These are phyloP conservation scores for Tragelaphus scriptus DNA, from an alignment of 2,113 vertebrate genomes.

Conservation along the genomic window DNA sequence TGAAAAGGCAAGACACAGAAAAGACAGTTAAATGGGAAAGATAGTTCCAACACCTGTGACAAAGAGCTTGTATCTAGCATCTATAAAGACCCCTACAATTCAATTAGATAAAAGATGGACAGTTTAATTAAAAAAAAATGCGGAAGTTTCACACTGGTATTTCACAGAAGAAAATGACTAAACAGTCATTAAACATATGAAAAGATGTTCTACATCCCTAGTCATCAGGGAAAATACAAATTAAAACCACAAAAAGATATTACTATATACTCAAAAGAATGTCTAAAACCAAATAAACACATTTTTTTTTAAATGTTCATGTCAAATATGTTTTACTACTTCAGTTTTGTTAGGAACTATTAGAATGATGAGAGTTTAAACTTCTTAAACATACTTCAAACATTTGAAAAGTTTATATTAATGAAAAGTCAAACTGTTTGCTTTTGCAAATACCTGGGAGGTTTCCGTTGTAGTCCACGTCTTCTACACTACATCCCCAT, in stretches of 20 bases:
- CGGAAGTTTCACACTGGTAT: not conserved
- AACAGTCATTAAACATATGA: not conserved
- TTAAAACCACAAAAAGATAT: not conserved
- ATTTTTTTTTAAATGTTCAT: not conserved
- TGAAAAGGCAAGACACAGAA: not conserved
- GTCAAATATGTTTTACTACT: not conserved
- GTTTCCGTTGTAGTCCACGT: constrained; percentile 83
- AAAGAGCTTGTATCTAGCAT: not conserved
- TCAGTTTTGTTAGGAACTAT: not conserved
- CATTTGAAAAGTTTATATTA: constrained; percentile 4
- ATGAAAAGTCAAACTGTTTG: constrained; percentile 16
- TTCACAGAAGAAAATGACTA: not conserved
- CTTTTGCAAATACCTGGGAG: constrained; percentile 79
- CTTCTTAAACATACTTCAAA: constrained; percentile 12
- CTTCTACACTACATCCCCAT: constrained; percentile 81
- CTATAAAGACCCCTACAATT: not conserved
- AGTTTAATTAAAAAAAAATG: not conserved
- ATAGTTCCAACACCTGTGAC: not conserved
- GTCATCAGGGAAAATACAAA: not conserved
- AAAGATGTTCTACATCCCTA: not conserved
- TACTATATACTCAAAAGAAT: not conserved
- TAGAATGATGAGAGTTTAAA: not conserved
- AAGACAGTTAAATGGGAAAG: not conserved
- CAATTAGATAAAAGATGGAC: not conserved
- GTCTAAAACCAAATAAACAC: not conserved